Evolutionary conservation across 2,888 invertebrate genomes (phyloP), one percentile per base, ranked within the genome.

Genomic region (Hemicrepidius hirtus): DNA sequence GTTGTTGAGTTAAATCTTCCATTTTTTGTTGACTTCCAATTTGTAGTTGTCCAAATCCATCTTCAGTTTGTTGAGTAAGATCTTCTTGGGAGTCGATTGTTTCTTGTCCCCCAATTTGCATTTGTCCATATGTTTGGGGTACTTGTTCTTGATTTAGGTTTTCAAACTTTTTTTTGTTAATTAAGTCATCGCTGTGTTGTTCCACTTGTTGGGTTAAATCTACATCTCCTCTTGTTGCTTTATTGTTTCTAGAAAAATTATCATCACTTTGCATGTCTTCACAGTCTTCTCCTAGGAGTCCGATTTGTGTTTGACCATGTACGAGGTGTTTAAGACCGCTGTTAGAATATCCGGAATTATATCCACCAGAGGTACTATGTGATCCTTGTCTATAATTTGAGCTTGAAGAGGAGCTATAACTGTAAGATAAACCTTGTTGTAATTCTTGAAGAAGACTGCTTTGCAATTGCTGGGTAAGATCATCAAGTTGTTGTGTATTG

Each of bases 341-440:
- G 13, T 50, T 44, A 40, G 32, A 41, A 13, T 40, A 32, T n/a
- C 40, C 13, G 18, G 69, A 55, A 20, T 65, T 49, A 18, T 66
- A 55, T n/a, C 55, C 35, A 16, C 35, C 21, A 68, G 67, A 40
- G 3, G 12, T 41, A 21, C 55, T 10, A 24, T 35, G 21, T 64
- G 66, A 57, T 49, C 66, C 21, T 24, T 24, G 24, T 24, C 24
- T 24, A n/a, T 60, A 13, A 7, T 60, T 16, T 50, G 21, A 24
- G 24, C 44, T n/a, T 16, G 74, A 67, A 59, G 53, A 68, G 0
- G 71, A 68, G 53, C 82, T 82, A 35, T 80, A 80, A 4, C 82
- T 82, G 50, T 80, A 81, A 10, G 79, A 80, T 32, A 86, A 71
- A 21, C 84, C 85, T 79, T 83, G 82, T 60, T 83, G 82, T n/a